Evolutionary conservation across 2,888 invertebrate genomes (phyloP), one percentile per base, ranked within the genome.

Genomic region (Xestia ashworthii): DNA sequence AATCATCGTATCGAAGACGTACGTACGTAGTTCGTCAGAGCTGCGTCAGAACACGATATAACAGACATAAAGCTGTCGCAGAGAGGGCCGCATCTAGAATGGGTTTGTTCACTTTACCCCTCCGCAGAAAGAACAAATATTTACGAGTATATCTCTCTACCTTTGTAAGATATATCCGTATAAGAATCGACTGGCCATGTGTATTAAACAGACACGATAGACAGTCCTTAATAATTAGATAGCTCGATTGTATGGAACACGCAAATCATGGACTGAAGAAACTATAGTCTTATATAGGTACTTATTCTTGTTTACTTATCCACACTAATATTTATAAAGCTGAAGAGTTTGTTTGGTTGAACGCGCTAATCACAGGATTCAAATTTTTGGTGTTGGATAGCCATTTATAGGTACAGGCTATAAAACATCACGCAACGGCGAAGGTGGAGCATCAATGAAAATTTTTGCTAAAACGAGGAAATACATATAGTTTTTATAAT

Each of bases 51-150:
- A 55, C 66, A 71, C 55, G 60, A 67, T 81, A 55, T 32, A 55
- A n/a, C 76, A 58, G 67, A 64, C 67, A 75, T 64, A 75, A 81
- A 80, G 5, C 78, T 66, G 81, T 66, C 73, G 60, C 65, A 44
- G 25, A 38, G 32, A 73, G 64, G 62, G 76, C 67, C 41, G 48
- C 75, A 41, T 44, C 48, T 48, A 12, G 12, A 81, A 79, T 69
- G 68, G 68, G 83, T 71, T 78, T 38, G 32, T 79, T 64, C 62
- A 75, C 67, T 62, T 81, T 53, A n/a, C 48, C 32, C 41, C 9
- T 78, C 66, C 16, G 32, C 41, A 41, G 14, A 55, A 62, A 48
- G 8, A 62, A 5, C 53, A 53, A 66, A 67, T 60, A 58, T 79
- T 58, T 58, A n/a, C n/a, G n/a, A n/a, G n/a, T n/a, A n/a, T 66